Base-by-base conservation (phyloP, 2,888 invertebrate species). In the Sepioteuthis lessoniana region DNA sequence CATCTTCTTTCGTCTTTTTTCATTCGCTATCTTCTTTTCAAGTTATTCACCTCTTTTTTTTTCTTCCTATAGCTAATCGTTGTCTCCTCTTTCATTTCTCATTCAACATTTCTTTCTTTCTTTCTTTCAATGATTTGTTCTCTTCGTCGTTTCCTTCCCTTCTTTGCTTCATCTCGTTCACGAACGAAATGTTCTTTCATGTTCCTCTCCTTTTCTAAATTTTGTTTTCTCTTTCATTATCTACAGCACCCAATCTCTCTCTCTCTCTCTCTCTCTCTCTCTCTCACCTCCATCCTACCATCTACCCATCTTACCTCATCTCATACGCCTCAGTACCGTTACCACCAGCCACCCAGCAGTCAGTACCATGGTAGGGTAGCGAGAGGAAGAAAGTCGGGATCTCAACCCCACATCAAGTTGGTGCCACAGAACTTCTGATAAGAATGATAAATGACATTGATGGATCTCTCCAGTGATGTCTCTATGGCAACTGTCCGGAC, bases 1-100 rank as follows among this genome's bases (percentile, higher is more conserved):
- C 92, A 97, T 97, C 38, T 97, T 97, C 16, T 97, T 93, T 92
- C 46, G 37, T 55, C 90, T 19, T 37, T 38, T 42, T n/a, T 46
- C 93, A n/a, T 46, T 90, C 28, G 55, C 93, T 90, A 19, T 91
- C 90, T 42, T 13, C 90, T 46, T 46, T 47, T 90, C 28, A 90
- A 21, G 93, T 93, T 94, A 42, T 93, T 90, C 90, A 55, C 47
- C 50, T 94, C 93, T 60, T 94, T 95, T 50, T 95, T 5, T 10
- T 76, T 76, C 60, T 31, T 31, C 25, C 31, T 13, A n/a, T 35
- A 1, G 16, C 19, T 10, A 55, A 16, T n/a, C 76, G 0, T 10
- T 76, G 10, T 76, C n/a, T 76, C 16, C 4, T 76, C n/a, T 31
- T 76, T n/a, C 16, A 28, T 55, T 35, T n/a, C n/a, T 76, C 13